Base-by-base conservation (phyloP, 2,113 vertebrate species). In the Oreotrochilus melanogaster region DNA sequence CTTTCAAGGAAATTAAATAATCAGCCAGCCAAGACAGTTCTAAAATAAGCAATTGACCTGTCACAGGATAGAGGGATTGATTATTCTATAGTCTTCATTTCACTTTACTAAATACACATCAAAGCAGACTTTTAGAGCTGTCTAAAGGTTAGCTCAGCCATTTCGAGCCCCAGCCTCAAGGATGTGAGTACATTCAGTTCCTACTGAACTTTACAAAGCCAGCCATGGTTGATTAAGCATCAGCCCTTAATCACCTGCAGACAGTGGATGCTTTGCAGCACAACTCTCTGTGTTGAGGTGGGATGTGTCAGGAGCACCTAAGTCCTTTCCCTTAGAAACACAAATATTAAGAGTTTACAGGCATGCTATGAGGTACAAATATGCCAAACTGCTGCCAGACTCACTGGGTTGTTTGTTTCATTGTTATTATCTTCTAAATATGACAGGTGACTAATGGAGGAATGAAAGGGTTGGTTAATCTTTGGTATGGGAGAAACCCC, bases 1-100 rank as follows among this genome's bases (percentile, higher is more conserved):
- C 86, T 97, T 96, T 96, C 94, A 95, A 95, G 91, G 86, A 97
- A 97, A 96, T 97, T 93, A 91, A 97, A 96, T 95, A 91, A 89
- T 92, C 89, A 94, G 57, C 69, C 65, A 91, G 81, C 93, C 92
- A 96, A 92, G 85, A 94, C 86, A 84, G 56, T 79, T 92, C 78
- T 89, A 92, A 96, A 96, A 96, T 78, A 96, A 94, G 91, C 91
- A 89, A 79, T 86, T 89, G 89, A 82, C 75, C 64, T 19, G n/a
- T 81, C 93, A 82, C n/a, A 69, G 56, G 18, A 47, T 54, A 94
- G 70, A 93, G 69, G 82, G 78, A 82, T 81, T 97, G 84, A 94
- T 89, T 93, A 88, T 92, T 92, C 69, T 67, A 64, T n/a, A 91
- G 73, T 83, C 42, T 89, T 94, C 61, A 82, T 93, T 96, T 87